Percentiles rank a stretch among this genome's conserved stretches.
Conservation (phyloP, 2,888 invertebrate species). For the Deroplatys truncata region DNA sequence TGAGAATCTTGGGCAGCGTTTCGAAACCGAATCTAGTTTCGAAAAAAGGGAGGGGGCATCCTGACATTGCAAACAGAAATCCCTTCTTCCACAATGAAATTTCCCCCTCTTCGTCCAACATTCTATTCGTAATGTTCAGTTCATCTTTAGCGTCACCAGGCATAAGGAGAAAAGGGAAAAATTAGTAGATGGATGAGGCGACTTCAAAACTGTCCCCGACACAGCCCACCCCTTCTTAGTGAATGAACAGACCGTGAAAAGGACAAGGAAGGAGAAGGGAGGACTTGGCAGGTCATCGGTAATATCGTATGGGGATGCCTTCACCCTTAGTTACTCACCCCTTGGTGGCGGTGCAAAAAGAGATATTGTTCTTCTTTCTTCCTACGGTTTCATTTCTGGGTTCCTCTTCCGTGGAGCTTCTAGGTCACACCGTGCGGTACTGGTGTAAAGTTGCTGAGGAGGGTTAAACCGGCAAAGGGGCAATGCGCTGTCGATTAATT, state of each 20-base stretch:
- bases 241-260: constrained; percentile 26
- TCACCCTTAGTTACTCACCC: background rate
- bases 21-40: background rate
- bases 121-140: constrained; percentile 1
- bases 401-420: constrained; percentile 14
- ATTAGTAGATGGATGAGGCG: constrained; percentile 14
- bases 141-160: background rate
- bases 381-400: constrained; percentile 23
- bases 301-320: constrained; percentile 4
- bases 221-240: background rate
- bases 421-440: background rate
- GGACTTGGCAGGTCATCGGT: background rate
- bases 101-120: background rate
- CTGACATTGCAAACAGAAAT: background rate
- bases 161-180: constrained; percentile 1
- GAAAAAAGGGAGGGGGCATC: background rate
- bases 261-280: constrained; percentile 19
- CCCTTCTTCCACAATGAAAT: background rate
- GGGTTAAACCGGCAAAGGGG: background rate
- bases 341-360: background rate
- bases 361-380: constrained; percentile 8
- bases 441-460: background rate
- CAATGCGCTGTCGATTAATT: background rate
- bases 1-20: background rate
- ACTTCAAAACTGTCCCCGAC: constrained; percentile 1